A percentile compares a stretch with the other conserved stretches of the same genome.
These are phyloP conservation scores for Pharmacophagus antenor DNA, from an alignment of 2,888 invertebrate species.

Conservation along the genomic window DNA sequence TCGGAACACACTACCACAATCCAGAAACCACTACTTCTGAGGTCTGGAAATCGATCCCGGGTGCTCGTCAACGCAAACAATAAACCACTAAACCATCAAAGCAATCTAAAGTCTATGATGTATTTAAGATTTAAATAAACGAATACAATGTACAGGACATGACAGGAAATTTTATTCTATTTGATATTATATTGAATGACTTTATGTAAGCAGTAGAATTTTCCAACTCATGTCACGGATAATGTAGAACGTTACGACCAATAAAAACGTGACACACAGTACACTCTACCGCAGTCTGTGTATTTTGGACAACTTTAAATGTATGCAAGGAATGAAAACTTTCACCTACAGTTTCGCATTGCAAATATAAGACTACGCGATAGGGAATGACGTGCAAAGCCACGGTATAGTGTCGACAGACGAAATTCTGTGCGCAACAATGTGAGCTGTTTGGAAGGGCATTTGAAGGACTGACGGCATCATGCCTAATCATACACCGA, in stretches of 20 bases:
- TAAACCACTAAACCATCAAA: too few species aligned
- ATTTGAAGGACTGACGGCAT: slow-evolving; percentile 8
- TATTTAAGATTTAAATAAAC: not conserved
- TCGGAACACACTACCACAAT: too few species aligned
- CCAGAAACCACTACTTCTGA: too few species aligned
- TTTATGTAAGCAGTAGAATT: not conserved
- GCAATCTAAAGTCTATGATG: not conserved
- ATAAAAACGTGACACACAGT: not conserved
- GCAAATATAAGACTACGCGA: slow-evolving; percentile 8
- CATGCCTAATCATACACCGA: not conserved
- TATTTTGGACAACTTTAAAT: not conserved
- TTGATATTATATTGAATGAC: not conserved
- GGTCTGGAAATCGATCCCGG: too few species aligned
- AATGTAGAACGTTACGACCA: not conserved
- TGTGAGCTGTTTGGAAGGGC: slow-evolving; percentile 21
- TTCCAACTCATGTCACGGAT: not conserved
- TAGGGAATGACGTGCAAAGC: slow-evolving; percentile 5
- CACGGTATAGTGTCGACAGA: slow-evolving; percentile 9
- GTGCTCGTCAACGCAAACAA: too few species aligned
- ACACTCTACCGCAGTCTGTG: not conserved
- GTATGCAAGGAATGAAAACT: not conserved
- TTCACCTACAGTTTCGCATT: slow-evolving; percentile 11
- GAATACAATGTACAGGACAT: not conserved
- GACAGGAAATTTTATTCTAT: not conserved
- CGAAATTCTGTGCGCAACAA: not conserved